Evolutionary conservation across 2,113 vertebrate species (phyloP).

Genomic region (Chrysemys picta): DNA sequence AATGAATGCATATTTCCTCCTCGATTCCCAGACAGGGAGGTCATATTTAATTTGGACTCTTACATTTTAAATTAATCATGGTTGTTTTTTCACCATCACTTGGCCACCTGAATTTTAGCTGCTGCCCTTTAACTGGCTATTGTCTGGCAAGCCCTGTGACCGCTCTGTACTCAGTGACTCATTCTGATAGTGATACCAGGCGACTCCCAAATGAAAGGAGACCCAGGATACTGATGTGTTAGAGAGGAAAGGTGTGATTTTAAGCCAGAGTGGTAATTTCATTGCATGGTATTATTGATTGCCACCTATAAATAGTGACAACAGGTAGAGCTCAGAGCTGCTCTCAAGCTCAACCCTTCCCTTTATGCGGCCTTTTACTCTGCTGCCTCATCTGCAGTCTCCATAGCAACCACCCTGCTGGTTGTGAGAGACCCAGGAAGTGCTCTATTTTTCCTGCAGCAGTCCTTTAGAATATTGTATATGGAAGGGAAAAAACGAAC

Average conservation of each 20-base stretch:
- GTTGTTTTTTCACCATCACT: neutral
- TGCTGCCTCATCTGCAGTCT: accelerated
- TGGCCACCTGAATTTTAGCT: neutral
- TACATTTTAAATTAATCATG: neutral
- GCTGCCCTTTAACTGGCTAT: neutral
- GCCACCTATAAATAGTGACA: accelerated
- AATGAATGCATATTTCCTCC: neutral
- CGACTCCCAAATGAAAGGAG: neutral
- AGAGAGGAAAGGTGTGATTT: neutral
- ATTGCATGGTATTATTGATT: accelerated
- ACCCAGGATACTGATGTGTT: accelerated
- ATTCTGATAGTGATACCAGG: accelerated
- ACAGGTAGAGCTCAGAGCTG: neutral
- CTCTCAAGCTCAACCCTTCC: accelerated
- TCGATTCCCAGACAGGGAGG: neutral
- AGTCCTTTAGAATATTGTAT: neutral
- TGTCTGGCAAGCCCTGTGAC: neutral
- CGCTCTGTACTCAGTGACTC: neutral
- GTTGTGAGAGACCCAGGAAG: neutral
- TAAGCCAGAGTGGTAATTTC: accelerated
- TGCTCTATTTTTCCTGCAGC: neutral
- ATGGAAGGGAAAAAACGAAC: accelerated
- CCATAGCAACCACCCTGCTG: conserved; percentile 41
- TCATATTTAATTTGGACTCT: neutral
- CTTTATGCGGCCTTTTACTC: neutral